These are phyloP conservation scores for Phataginus tricuspis DNA, from an alignment of 2,797 vertebrate species.

Conservation along the genomic window DNA sequence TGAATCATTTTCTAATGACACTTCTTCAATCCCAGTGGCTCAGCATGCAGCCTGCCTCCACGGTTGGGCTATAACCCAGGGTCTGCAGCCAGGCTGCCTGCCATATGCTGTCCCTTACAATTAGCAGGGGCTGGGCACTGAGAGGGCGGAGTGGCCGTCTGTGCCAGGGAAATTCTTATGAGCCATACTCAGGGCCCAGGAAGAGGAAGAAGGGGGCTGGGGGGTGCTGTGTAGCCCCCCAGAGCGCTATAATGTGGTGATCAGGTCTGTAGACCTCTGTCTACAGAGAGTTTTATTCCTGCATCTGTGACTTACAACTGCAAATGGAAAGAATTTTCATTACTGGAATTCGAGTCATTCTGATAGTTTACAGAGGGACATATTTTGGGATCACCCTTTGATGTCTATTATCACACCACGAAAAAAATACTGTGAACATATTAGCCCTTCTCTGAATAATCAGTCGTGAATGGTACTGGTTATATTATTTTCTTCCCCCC, in stretches of 20 bases:
- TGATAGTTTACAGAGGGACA: not conserved
- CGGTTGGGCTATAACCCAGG: constrained; percentile 84
- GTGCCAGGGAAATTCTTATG: constrained; percentile 48
- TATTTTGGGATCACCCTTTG: not conserved
- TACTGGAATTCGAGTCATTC: not conserved
- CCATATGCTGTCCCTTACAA: constrained; percentile 86
- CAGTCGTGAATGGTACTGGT: not conserved
- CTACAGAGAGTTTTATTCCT: not conserved
- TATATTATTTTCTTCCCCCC: not conserved
- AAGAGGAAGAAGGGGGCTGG: not conserved
- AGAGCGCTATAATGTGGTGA: not conserved
- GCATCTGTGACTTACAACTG: not conserved
- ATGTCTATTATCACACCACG: not conserved
- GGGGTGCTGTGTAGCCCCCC: not conserved
- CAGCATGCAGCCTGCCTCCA: constrained; percentile 86
- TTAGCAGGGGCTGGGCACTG: constrained; percentile 80
- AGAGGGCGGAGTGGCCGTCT: constrained; percentile 63
- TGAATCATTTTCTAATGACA: constrained; percentile 89
- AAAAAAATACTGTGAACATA: not conserved
- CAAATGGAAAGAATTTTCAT: not conserved
- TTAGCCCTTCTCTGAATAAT: not conserved
- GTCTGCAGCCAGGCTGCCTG: constrained; percentile 84
- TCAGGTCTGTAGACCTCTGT: not conserved
- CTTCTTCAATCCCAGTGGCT: constrained; percentile 86
- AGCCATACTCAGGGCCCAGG: not conserved